Conservation (phyloP, 2,888 invertebrate species). For the Drosophila diplacantha region DNA sequence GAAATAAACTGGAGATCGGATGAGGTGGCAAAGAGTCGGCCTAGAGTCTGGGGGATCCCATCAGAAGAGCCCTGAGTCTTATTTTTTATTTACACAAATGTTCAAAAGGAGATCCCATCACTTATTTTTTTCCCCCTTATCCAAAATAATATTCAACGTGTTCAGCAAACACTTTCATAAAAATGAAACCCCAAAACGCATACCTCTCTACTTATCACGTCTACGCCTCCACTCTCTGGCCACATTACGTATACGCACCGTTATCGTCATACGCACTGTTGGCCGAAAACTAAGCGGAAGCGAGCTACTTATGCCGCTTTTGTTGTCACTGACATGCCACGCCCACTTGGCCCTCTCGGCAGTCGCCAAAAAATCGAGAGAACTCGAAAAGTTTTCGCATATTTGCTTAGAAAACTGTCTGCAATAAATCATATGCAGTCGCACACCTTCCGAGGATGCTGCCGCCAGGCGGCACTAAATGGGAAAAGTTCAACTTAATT, state of each 20-base stretch:
- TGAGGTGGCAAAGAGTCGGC: conserved; percentile 8
- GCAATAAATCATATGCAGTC: conserved; percentile 62
- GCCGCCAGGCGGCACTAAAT: conserved; percentile 39
- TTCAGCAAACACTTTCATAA: neutral
- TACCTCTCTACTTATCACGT: neutral
- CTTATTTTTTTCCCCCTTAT: too few relatives aligned
- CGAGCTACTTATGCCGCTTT: conserved; percentile 12
- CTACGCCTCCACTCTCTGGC: neutral
- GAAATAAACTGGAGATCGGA: conserved; percentile 9
- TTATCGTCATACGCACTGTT: neutral
- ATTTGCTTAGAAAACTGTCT: conserved; percentile 52
- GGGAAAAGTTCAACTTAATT: conserved; percentile 63
- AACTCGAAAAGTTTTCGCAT: conserved; percentile 39
- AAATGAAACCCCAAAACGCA: neutral
- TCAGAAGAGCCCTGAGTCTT: neutral
- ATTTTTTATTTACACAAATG: too few relatives aligned
- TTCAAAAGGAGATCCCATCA: too few relatives aligned
- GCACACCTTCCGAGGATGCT: conserved; percentile 5
- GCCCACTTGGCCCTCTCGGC: conserved; percentile 4
- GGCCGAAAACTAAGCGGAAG: neutral
- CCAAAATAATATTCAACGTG: neutral
- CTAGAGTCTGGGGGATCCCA: neutral
- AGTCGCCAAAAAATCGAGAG: neutral
- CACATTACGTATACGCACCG: conserved; percentile 29
- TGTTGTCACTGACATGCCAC: conserved; percentile 19